Evolutionary conservation across 2,888 invertebrate species (phyloP), one percentile per base, ranked within the genome.

Genomic region (Euplexia lucipara): DNA sequence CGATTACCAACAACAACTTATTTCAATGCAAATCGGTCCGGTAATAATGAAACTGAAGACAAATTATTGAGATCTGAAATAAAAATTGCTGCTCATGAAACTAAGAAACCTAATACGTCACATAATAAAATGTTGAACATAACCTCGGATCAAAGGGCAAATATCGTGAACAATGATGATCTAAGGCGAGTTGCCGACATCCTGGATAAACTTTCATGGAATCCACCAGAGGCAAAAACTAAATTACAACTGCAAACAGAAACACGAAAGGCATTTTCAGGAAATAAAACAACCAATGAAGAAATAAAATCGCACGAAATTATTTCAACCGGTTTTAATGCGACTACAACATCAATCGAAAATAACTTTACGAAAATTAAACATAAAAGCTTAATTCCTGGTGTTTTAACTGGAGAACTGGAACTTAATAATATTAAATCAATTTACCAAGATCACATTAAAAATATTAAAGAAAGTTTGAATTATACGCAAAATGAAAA

Each of bases 331-430:
- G 39, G 5, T 37, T 49, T 30, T 4, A 42, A 34, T 18, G 16
- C 18, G 7, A 32, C 32, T 35, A 12, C 16, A 16, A 44, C 9
- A 26, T 8, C 32, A n/a, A 22, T 22, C 10, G 14, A 44, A 14
- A 54, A 51, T 12, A 59, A 56, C 4, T 26, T 37, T 9, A 45
- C 34, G 7, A 57, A 14, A 2, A 14, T 53, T 20, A 77, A 59
- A 60, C 77, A 73, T 53, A 48, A 44, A 57, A 77, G 44, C n/a
- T 45, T 20, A 34, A 22, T 16, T 0, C 73, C 73, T 39, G 66
- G 53, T 37, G 35, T 5, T 42, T 34, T 74, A 8, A 77, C 60
- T 30, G 32, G 49, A 20, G 30, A 60, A 0, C 18, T 45, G 0
- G 44, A 12, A 18, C 37, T 60, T 3, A 20, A 53, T 37, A 53